A percentile compares a stretch with the other conserved stretches of the same genome.
These are phyloP conservation scores for Meliscaeva auricollis DNA, from an alignment of 2,888 invertebrate species.

Conservation along the genomic window DNA sequence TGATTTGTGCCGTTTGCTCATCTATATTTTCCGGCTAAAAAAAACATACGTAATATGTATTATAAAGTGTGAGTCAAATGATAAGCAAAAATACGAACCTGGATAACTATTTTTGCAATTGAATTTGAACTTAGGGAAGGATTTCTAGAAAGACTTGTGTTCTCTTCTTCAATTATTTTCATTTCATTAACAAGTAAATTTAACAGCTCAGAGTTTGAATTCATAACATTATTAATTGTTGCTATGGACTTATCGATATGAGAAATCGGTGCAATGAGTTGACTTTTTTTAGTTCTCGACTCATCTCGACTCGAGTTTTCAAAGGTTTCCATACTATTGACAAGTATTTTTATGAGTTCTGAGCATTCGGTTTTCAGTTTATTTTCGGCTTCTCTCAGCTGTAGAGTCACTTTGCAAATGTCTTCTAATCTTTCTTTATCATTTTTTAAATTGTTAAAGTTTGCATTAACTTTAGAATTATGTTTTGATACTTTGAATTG, in stretches of 20 bases:
- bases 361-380: constrained; percentile 36
- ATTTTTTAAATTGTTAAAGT: constrained; percentile 2
- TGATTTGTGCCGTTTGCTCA: constrained; percentile 87
- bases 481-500: constrained; percentile 40
- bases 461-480: constrained; percentile 26
- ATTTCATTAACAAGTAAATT: constrained; percentile 16
- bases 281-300: not conserved
- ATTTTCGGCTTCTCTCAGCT: constrained; percentile 5
- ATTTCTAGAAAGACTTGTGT: not conserved
- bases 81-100: constrained; percentile 15
- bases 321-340: constrained; percentile 25
- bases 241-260: constrained; percentile 30
- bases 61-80: not conserved
- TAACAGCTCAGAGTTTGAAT: constrained; percentile 7
- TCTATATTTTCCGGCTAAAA: constrained; percentile 85
- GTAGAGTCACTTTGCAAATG: not conserved
- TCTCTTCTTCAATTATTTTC: not conserved
- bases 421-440: constrained; percentile 25
- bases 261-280: not conserved
- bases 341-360: constrained; percentile 32
- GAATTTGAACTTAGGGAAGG: not conserved
- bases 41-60: not conserved
- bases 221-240: constrained; percentile 22
- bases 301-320: not conserved
- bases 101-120: not conserved